Evolutionary conservation across 2,888 invertebrate species (phyloP).

Genomic region (Hipparchia semele): DNA sequence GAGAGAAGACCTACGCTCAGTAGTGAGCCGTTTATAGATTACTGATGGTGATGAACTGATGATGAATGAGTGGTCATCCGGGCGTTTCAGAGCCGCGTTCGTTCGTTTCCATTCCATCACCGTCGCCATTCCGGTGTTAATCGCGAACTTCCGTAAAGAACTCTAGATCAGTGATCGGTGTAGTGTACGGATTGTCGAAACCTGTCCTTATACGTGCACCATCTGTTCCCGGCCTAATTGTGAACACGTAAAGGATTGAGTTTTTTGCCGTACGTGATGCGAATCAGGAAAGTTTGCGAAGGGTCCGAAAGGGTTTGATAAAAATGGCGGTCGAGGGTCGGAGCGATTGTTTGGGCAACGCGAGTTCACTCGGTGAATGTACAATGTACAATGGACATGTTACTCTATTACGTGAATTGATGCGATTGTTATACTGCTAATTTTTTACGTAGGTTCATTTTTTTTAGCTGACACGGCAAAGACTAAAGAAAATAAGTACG

Average conservation of each 20-base stretch:
- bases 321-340: conserved; percentile 26
- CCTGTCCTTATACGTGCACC: background rate
- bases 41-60: no score
- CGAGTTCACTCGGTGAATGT: conserved; percentile 3
- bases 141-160: no score
- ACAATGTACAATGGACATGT: background rate
- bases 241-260: conserved; percentile 30
- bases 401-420: conserved; percentile 13
- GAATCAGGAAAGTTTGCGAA: conserved; percentile 32
- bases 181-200: background rate
- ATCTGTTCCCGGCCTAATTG: conserved; percentile 20
- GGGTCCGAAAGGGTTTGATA: conserved; percentile 35
- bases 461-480: background rate
- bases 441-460: background rate
- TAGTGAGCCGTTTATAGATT: no score
- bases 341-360: conserved; percentile 29
- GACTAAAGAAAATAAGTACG: no score
- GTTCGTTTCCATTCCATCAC: no score
- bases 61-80: no score
- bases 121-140: no score
- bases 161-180: no score
- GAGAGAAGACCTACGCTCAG: no score
- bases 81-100: no score
- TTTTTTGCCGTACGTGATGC: conserved; percentile 34
- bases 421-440: conserved; percentile 12